These are phyloP conservation scores for Dolomedes plantarius DNA, from an alignment of 2,888 invertebrate species.

Conservation along the genomic window DNA sequence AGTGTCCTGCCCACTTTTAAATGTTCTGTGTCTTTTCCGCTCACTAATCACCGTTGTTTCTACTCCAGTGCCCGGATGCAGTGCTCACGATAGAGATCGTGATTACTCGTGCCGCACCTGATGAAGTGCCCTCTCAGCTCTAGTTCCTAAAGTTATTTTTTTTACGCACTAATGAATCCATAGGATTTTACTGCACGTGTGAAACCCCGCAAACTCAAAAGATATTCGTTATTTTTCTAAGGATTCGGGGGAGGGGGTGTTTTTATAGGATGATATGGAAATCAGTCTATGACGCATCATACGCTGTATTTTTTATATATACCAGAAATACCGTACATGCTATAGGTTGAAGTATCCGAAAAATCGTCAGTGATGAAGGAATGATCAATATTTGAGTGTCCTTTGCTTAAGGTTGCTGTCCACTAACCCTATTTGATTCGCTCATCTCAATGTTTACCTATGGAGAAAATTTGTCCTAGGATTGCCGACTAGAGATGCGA, in stretches of 20 bases:
- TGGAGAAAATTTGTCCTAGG: too few relatives aligned
- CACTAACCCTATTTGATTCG: too few relatives aligned
- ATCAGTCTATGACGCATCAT: too few relatives aligned
- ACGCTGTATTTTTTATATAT: too few relatives aligned
- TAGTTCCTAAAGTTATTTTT: constrained; percentile 39
- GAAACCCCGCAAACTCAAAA: constrained; percentile 17
- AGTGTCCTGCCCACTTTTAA: neutral
- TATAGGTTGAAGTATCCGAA: too few relatives aligned
- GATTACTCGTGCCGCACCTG: neutral
- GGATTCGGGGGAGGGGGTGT: constrained; percentile 15
- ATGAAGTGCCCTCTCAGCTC: constrained; percentile 24
- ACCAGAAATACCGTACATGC: too few relatives aligned
- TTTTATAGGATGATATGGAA: neutral
- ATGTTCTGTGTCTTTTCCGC: neutral
- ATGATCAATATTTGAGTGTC: too few relatives aligned
- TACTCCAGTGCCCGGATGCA: constrained; percentile 5
- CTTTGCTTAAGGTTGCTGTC: too few relatives aligned
- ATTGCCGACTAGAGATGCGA: too few relatives aligned
- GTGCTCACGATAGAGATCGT: neutral
- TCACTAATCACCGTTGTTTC: neutral
- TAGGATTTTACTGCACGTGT: neutral
- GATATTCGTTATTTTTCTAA: constrained; percentile 17
- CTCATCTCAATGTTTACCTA: too few relatives aligned
- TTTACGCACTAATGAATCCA: constrained; percentile 24
- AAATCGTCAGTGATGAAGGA: too few relatives aligned